Percentiles rank a stretch among this genome's conserved stretches.
phyloP scores from a whole-genome alignment of 2,113 vertebrate genomes.

The Dasyprocta punctata region DNA sequence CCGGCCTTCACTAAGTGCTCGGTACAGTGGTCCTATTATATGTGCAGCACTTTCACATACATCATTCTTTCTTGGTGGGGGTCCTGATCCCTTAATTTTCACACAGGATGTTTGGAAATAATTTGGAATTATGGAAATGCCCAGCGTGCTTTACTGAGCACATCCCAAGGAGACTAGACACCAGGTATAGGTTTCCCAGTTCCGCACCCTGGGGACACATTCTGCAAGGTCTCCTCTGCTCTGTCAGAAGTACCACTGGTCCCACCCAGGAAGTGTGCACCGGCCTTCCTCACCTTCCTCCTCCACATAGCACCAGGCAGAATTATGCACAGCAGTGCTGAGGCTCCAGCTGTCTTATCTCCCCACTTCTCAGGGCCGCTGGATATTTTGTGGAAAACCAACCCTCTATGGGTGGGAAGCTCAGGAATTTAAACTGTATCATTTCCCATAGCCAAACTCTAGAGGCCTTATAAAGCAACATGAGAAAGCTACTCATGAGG shows the following conservation, averaged over 20 bases:
- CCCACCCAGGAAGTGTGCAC: neutral
- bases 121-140: neutral
- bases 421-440: slow-evolving; percentile 17
- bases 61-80: neutral
- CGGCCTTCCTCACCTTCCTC: neutral
- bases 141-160: neutral
- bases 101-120: slow-evolving; percentile 34
- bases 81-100: slow-evolving; percentile 1
- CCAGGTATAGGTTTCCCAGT: neutral
- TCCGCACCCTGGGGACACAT: neutral
- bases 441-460: neutral
- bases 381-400: slow-evolving; percentile 28
- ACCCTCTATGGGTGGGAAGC: neutral
- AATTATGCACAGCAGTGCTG: neutral
- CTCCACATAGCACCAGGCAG: neutral
- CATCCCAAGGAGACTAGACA: neutral
- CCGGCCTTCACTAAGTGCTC: neutral
- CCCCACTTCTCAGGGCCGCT: neutral
- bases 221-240: neutral
- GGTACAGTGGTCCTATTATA: neutral
- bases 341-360: neutral
- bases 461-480: neutral
- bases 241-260: neutral
- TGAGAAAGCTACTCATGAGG: neutral
- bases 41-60: neutral